These are phyloP conservation scores for Sycophila texana DNA, from an alignment of 2,888 invertebrate genomes.

Conservation along the genomic window DNA sequence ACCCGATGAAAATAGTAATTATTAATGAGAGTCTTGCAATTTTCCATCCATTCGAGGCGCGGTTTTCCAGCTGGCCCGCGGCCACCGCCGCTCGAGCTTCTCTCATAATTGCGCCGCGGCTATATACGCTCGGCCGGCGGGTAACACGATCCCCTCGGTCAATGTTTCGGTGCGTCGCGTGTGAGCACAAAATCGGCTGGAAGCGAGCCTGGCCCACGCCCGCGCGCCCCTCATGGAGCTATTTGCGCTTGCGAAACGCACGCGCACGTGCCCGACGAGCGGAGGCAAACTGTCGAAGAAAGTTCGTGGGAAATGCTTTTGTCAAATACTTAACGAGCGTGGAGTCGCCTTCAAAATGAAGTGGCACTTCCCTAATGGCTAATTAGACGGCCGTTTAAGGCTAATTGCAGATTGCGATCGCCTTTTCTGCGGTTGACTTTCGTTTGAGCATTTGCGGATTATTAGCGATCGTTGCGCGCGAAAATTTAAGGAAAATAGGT, in stretches of 20 bases:
- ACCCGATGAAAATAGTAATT: constrained; percentile 48
- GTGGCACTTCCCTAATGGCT: too few relatives aligned
- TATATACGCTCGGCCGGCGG: background rate
- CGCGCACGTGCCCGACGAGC: too few relatives aligned
- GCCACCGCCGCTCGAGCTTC: constrained; percentile 24
- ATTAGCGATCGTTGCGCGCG: too few relatives aligned
- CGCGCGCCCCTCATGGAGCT: background rate
- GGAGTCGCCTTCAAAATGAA: too few relatives aligned
- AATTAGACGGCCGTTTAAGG: too few relatives aligned
- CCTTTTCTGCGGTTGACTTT: too few relatives aligned
- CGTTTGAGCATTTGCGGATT: too few relatives aligned
- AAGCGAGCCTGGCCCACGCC: background rate
- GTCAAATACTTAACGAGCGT: too few relatives aligned
- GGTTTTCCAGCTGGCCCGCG: constrained; percentile 47
- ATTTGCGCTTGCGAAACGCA: background rate
- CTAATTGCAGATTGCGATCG: too few relatives aligned
- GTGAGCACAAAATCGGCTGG: constrained; percentile 26
- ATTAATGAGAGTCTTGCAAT: constrained; percentile 29
- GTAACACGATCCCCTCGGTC: constrained; percentile 42
- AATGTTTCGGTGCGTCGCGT: constrained; percentile 20
- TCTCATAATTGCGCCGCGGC: constrained; percentile 32
- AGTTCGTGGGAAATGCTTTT: constrained; percentile 3
- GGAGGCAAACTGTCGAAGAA: too few relatives aligned
- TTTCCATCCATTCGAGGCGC: constrained; percentile 48
- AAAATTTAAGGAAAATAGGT: too few relatives aligned